Evolutionary conservation across 2,888 invertebrate genomes (phyloP), one percentile per base, ranked within the genome.

Genomic region (Tinea semifulvella): DNA sequence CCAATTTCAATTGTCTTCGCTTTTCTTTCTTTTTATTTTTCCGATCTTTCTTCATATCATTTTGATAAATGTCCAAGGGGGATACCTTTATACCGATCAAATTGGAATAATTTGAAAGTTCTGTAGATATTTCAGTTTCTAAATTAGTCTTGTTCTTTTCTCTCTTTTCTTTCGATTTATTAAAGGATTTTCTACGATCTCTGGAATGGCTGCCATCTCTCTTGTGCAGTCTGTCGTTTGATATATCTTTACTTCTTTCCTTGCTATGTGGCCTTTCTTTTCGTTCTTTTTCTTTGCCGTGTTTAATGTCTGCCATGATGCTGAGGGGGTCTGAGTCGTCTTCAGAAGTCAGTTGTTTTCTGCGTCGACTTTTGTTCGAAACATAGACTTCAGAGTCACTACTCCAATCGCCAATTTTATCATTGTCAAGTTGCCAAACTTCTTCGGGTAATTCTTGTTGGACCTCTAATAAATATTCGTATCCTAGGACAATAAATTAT

Each of bases 401-500:
- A 8, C 16, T 63, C 66, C 1, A 48, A 26, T 10, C 49, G 53
- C 27, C 57, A 3, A 63, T 58, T 2, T 64, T 61, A 8, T 68
- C 65, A 0, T 48, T 42, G 45, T 65, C 56, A 3, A 65, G 60
- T 45, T 68, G 54, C 68, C 68, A 73, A 27, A 68, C 60, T 11
- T 66, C 64, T 52, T 71, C 72, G 2, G 67, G 64, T 26, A 72
- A 74, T 4, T 49, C 49, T 48, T 52, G 48, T 7, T 67, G 71
- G 3, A 65, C 53, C 50, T 75, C 74, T 25, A 81, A 66, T 40
- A 74, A 61, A 48, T 81, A 79, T 54, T 82, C 82, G 47, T 82
- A 82, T 47, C 82, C 82, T 82, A n/a, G 18, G 2, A 38, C n/a
- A 38, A 11, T 38, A 3, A 5, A 17, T 38, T 17, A 5, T 38